phyloP scores from a whole-genome alignment of 2,113 vertebrate species.

The Microcebus ravelobensis region DNA sequence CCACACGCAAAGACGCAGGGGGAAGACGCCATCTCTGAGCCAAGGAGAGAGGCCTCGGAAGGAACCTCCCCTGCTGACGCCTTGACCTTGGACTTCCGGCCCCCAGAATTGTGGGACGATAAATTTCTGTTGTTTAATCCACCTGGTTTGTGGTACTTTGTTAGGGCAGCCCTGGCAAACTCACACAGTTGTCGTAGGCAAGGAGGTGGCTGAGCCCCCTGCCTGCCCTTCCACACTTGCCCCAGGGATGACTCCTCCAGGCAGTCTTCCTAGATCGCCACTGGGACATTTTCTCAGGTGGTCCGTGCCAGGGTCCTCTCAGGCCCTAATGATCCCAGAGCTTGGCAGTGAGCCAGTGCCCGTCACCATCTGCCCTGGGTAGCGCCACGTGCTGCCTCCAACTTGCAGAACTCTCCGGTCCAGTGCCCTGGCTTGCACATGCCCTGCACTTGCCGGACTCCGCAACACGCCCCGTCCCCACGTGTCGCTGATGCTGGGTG shows the following conservation, averaged over 20 bases:
- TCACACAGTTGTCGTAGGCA: fast-evolving
- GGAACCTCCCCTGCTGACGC: neutral
- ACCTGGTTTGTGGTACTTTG: neutral
- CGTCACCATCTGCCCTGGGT: neutral
- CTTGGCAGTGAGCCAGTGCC: neutral
- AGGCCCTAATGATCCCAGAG: neutral
- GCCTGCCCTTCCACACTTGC: neutral
- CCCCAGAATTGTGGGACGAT: neutral
- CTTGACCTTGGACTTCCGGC: neutral
- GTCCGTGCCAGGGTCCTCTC: neutral
- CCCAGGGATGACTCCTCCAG: neutral
- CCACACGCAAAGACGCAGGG: neutral
- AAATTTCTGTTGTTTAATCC: neutral
- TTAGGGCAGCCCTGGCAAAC: neutral
- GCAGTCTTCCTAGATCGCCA: neutral
- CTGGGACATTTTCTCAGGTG: neutral
- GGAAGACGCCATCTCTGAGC: neutral
- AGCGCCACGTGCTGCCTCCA: neutral
- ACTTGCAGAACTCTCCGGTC: neutral
- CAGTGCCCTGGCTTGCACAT: neutral
- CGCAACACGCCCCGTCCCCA: fast-evolving
- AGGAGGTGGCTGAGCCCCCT: neutral
- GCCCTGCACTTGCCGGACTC: neutral
- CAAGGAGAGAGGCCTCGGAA: neutral
- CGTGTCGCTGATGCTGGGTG: fast-evolving